phyloP scores from a whole-genome alignment of 2,888 invertebrate species.

The Chloromyia formosa region DNA sequence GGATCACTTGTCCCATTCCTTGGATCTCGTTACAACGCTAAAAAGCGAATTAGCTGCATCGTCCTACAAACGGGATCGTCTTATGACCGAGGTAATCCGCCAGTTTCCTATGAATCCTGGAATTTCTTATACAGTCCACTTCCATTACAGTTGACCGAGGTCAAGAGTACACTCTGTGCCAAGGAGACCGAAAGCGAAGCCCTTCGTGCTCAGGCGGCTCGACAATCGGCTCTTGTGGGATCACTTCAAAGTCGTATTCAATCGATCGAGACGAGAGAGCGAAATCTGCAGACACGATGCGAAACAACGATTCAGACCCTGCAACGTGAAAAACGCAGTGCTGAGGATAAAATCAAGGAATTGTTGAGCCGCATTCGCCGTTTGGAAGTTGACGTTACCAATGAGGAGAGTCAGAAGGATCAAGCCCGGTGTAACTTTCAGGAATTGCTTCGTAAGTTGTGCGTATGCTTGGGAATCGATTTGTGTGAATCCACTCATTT shows the following conservation, averaged over 20 bases:
- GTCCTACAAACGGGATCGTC: constrained; percentile 84
- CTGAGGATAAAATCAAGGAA: constrained; percentile 81
- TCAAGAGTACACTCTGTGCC: constrained; percentile 75
- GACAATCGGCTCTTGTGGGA: constrained; percentile 81
- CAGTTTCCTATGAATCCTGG: neutral
- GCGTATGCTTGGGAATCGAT: constrained; percentile 76
- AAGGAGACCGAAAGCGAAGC: constrained; percentile 82
- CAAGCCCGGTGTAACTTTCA: constrained; percentile 72
- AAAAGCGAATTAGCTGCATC: constrained; percentile 85
- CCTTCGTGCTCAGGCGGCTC: constrained; percentile 83
- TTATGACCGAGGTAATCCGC: constrained; percentile 73
- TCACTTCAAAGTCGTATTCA: constrained; percentile 82
- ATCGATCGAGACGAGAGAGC: constrained; percentile 81
- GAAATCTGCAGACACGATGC: constrained; percentile 70
- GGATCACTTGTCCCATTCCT: constrained; percentile 55
- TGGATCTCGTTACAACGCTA: constrained; percentile 78
- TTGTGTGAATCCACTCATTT: constrained; percentile 73
- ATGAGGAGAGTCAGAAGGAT: constrained; percentile 80
- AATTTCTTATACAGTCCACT: neutral
- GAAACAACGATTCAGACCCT: constrained; percentile 79
- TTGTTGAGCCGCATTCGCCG: constrained; percentile 77
- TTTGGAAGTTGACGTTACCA: constrained; percentile 75
- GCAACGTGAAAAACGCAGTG: constrained; percentile 75
- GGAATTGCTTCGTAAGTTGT: constrained; percentile 77
- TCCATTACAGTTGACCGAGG: constrained; percentile 70